A percentile compares a stretch with the other conserved stretches of the same genome.
Conservation (phyloP, 2,113 vertebrate genomes). For the Chionomys nivalis region DNA sequence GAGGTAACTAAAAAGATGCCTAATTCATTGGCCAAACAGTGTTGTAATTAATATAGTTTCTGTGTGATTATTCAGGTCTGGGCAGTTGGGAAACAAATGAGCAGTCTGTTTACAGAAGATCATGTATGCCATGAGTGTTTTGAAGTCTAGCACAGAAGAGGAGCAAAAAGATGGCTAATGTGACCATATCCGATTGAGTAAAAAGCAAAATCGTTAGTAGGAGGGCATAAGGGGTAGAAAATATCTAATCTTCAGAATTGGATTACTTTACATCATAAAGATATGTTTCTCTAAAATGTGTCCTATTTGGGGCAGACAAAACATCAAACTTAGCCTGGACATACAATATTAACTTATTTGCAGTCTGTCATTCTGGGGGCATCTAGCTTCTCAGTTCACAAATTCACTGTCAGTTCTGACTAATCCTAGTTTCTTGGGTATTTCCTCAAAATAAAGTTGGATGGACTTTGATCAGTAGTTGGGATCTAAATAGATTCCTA, state of each 20-base stretch:
- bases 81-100: no score
- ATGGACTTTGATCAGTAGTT: conserved; percentile 31
- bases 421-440: neutral
- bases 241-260: neutral
- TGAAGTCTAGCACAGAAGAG: neutral
- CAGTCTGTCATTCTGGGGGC: neutral
- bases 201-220: neutral
- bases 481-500: conserved; percentile 5
- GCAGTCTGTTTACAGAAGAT: neutral
- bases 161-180: neutral
- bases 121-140: no score
- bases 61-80: no score
- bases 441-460: conserved; percentile 1
- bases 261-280: neutral
- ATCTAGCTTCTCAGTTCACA: neutral
- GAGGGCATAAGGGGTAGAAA: neutral
- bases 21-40: no score
- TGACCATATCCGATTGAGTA: neutral
- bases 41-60: no score
- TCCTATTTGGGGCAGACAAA: neutral
- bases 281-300: neutral
- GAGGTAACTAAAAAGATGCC: no score
- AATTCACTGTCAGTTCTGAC: neutral
- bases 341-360: neutral
- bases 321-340: neutral